These are phyloP conservation scores for Heliconius congener DNA, from an alignment of 1,140 invertebrate genomes.

Conservation along the genomic window DNA sequence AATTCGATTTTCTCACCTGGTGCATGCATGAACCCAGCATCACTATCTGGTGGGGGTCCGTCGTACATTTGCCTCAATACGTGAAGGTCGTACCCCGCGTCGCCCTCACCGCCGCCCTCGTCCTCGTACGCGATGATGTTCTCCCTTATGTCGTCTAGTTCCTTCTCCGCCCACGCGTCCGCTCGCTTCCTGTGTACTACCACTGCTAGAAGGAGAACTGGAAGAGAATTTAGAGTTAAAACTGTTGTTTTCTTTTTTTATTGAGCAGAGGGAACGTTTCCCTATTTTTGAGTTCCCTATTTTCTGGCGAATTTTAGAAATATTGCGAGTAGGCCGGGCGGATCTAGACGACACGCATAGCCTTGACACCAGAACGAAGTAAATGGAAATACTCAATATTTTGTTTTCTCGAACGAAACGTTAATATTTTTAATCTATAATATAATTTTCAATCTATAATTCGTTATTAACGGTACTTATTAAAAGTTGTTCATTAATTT, in stretches of 20 bases:
- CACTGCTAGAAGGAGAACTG: conserved; percentile 92
- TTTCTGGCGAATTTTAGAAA: too few species aligned
- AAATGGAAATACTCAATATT: too few species aligned
- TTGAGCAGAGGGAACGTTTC: too few species aligned
- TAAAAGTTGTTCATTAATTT: neutral
- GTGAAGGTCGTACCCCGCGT: conserved; percentile 96
- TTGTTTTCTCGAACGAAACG: too few species aligned
- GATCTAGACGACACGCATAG: too few species aligned
- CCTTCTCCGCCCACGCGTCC: conserved; percentile 93
- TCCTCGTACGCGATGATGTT: conserved; percentile 99
- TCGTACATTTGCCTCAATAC: conserved; percentile 89
- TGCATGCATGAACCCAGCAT: conserved; percentile 63
- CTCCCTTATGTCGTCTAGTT: conserved; percentile 97
- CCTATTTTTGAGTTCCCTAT: too few species aligned
- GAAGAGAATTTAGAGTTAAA: conserved; percentile 36
- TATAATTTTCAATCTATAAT: too few species aligned
- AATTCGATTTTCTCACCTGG: conserved; percentile 52
- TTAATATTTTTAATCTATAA: neutral
- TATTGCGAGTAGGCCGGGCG: too few species aligned
- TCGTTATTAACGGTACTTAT: neutral
- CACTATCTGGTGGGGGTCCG: conserved; percentile 82
- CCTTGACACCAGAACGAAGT: too few species aligned
- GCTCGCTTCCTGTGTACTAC: conserved; percentile 92
- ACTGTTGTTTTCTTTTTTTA: too few species aligned
- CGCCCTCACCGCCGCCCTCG: conserved; percentile 97